Conservation (phyloP, 2,113 vertebrate species). For the Chlamydotis undulata region DNA sequence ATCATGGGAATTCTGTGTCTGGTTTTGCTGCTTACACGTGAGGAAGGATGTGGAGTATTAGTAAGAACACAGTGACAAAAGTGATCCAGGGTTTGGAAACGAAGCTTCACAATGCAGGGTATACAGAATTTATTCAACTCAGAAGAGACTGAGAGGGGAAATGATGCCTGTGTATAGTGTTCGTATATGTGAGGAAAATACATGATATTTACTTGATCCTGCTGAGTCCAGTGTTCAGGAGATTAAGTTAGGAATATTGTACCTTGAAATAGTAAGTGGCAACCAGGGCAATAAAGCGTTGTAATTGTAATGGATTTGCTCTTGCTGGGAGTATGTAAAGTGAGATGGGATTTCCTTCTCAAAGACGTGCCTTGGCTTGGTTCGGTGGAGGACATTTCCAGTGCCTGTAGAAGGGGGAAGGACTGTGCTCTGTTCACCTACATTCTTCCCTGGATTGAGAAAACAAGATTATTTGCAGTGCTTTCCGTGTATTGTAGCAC, state of each 20-base stretch:
- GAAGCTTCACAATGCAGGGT: neutral
- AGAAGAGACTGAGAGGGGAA: neutral
- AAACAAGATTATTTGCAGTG: neutral
- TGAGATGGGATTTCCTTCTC: neutral
- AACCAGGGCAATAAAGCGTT: neutral
- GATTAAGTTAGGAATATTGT: neutral
- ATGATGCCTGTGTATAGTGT: neutral
- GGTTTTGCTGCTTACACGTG: neutral
- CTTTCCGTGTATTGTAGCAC: neutral
- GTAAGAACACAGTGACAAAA: neutral
- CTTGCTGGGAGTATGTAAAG: neutral
- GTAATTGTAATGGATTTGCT: neutral
- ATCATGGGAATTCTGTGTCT: neutral
- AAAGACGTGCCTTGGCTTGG: neutral
- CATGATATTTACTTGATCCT: neutral
- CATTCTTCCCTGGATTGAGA: neutral
- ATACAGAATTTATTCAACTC: neutral
- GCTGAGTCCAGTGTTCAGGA: neutral
- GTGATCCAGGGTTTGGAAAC: neutral
- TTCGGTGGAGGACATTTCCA: neutral
- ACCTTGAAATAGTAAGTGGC: neutral
- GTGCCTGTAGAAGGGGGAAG: neutral
- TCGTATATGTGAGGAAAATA: neutral
- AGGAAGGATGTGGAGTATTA: neutral
- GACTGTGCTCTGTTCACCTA: neutral